Evolutionary conservation across 2,888 invertebrate genomes (phyloP), one percentile per base, ranked within the genome.

Genomic region (Dascillus cervinus): DNA sequence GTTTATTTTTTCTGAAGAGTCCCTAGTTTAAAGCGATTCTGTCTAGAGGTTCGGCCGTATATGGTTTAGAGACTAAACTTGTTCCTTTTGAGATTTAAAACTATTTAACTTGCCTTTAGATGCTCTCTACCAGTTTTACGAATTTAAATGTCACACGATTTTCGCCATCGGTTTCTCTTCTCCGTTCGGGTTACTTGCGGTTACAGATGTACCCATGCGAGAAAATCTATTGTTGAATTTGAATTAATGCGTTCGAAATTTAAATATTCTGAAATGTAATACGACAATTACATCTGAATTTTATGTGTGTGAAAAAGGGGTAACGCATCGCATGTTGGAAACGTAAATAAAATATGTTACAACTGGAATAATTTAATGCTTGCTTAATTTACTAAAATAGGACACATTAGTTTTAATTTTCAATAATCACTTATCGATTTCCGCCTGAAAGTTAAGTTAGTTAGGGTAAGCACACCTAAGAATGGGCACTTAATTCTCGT

Each of bases 131-230:
- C 27, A 38, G 40, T 38, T 40, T 32, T 32, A 29, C 30, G 35
- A 47, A 49, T 49, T 46, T 46, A 35, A 49, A 49, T 46, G 43
- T 46, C 39, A 38, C 37, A n/a, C n/a, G 38, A 52, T 52, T 53
- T 54, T 47, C 50, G 50, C 52, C 53, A 50, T 51, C 47, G 41
- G 41, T 44, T n/a, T n/a, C n/a, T n/a, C 8, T 8, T 8, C 4
- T 17, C 40, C 44, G 51, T 49, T 57, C 55, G 52, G 52, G 56
- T 58, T 58, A 55, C 56, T 55, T 57, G 57, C 44, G 57, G 57
- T 58, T 54, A 50, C 45, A 41, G 41, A 57, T 56, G 55, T 54
- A 59, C 47, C 58, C 53, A 56, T 44, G 58, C 55, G 56, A 52
- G 45, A 55, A 56, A 50, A 44, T 41, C 53, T 43, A 55, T 58